Percentiles rank a stretch among this genome's conserved stretches.
Evolutionary conservation across 2,888 invertebrate species (phyloP).

Genomic region (Eupithecia tripunctaria): DNA sequence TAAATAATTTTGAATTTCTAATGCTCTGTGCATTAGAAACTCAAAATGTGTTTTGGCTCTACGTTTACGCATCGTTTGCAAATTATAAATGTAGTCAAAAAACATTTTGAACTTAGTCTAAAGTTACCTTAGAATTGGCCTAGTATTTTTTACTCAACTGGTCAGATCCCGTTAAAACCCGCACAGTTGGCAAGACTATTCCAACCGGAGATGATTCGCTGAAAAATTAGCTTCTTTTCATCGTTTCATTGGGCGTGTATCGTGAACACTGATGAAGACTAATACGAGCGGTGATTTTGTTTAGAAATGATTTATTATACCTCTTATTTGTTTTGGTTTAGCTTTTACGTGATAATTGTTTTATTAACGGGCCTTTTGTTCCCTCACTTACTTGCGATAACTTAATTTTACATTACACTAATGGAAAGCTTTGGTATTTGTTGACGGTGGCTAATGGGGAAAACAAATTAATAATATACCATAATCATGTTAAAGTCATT

Average conservation of each 20-base stretch:
- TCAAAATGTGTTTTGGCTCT: too few relatives aligned
- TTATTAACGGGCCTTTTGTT: conserved; percentile 23
- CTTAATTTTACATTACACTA: conserved; percentile 10
- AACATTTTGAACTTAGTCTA: neutral
- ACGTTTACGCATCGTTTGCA: neutral
- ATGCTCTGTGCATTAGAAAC: too few relatives aligned
- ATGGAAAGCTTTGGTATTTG: neutral
- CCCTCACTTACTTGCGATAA: conserved; percentile 11
- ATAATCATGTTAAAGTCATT: too few relatives aligned
- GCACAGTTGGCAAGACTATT: conserved; percentile 25
- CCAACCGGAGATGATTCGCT: conserved; percentile 81
- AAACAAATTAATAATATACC: too few relatives aligned
- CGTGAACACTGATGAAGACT: conserved; percentile 80
- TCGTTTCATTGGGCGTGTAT: conserved; percentile 80
- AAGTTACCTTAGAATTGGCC: neutral
- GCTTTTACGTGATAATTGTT: conserved; percentile 50
- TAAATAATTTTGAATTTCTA: too few relatives aligned
- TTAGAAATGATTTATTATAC: conserved; percentile 61
- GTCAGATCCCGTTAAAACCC: conserved; percentile 4
- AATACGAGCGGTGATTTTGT: conserved; percentile 81
- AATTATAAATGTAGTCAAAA: neutral
- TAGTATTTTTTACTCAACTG: neutral
- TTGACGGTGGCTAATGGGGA: neutral
- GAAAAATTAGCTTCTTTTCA: conserved; percentile 84
- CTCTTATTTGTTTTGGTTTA: conserved; percentile 62